Percentiles rank a stretch among this genome's conserved stretches.
Evolutionary conservation across 2,113 vertebrate genomes (phyloP).

Genomic region (Nycticorax nycticorax): DNA sequence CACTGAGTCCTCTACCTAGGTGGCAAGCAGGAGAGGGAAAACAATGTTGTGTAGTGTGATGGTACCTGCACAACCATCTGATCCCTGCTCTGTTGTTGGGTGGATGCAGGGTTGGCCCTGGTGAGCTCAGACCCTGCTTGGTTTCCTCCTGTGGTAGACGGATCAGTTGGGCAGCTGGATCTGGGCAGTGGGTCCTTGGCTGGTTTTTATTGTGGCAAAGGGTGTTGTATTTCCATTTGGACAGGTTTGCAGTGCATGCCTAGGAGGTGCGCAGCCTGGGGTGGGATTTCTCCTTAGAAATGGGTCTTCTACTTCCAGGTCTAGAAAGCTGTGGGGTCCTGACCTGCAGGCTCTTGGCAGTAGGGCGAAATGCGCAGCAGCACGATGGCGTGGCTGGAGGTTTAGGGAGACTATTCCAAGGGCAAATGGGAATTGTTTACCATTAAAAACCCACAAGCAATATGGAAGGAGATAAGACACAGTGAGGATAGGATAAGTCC

Average conservation of each 20-base stretch:
- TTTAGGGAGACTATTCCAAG: not conserved
- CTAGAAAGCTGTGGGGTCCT: not conserved
- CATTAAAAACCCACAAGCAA: not conserved
- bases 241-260: fast-evolving
- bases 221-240: not conserved
- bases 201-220: not conserved
- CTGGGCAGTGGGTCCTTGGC: not conserved
- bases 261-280: fast-evolving
- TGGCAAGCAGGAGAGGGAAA: not conserved
- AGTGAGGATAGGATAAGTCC: not conserved
- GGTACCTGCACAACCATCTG: not conserved
- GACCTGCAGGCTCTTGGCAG: not conserved
- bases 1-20: not conserved
- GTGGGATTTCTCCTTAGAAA: not conserved
- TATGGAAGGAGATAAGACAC: not conserved
- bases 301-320: not conserved
- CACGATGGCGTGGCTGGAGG: fast-evolving
- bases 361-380: not conserved
- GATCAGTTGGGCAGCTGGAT: fast-evolving
- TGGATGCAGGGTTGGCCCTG: not conserved
- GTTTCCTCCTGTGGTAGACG: not conserved
- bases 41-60: fast-evolving
- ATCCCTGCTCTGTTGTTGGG: not conserved
- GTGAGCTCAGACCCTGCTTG: fast-evolving
- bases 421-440: not conserved